phyloP scores from a whole-genome alignment of 2,113 vertebrate species.

The Cavia porcellus region DNA sequence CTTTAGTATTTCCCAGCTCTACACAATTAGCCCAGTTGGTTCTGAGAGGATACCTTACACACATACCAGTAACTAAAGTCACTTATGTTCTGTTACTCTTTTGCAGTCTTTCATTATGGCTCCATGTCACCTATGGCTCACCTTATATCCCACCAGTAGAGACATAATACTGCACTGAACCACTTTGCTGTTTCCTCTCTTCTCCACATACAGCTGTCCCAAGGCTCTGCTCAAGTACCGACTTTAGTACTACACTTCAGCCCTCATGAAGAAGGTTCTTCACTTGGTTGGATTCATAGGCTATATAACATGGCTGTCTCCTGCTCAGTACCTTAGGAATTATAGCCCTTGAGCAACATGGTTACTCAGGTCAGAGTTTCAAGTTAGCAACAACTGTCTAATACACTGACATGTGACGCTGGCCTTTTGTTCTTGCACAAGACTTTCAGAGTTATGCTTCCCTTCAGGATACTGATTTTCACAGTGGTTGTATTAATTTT shows the following conservation, averaged over 20 bases:
- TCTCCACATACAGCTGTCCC: not conserved
- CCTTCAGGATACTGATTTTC: not conserved
- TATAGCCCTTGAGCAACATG: not conserved
- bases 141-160: not conserved
- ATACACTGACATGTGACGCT: not conserved
- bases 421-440: not conserved
- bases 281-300: not conserved
- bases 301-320: not conserved
- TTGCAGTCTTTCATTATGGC: not conserved
- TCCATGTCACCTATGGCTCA: not conserved
- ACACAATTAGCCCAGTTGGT: not conserved
- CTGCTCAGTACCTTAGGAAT: not conserved
- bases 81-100: not conserved
- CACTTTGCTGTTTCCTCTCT: not conserved
- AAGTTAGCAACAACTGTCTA: not conserved
- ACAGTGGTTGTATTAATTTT: not conserved
- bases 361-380: not conserved
- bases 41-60: not conserved
- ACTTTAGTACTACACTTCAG: not conserved
- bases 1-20: not conserved
- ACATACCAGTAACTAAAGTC: not conserved
- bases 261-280: not conserved
- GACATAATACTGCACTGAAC: not conserved
- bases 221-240: not conserved
- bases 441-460: not conserved